Conservation (phyloP, 2,797 vertebrate genomes). For the Novumbra hubbsi region DNA sequence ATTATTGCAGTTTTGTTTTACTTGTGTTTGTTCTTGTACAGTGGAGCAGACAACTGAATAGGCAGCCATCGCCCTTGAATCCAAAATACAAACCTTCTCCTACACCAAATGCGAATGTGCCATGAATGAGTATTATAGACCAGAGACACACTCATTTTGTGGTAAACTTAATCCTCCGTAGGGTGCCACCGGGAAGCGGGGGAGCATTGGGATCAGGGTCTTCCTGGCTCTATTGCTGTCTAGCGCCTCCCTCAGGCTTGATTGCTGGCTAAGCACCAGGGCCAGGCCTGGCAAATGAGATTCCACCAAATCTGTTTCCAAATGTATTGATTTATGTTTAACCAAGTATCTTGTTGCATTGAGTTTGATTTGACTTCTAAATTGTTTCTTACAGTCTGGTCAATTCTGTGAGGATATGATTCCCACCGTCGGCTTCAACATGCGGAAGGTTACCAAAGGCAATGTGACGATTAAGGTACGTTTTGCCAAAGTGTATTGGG, state of each 20-base stretch:
- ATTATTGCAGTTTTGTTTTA: not conserved
- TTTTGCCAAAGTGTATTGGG: not conserved
- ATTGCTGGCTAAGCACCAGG: not conserved
- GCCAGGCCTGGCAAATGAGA: not conserved
- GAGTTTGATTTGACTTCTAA: not conserved
- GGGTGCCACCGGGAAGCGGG: not conserved
- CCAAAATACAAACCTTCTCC: not conserved
- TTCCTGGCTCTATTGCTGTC: too few relatives aligned
- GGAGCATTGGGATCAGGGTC: too few relatives aligned
- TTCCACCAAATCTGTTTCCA: not conserved
- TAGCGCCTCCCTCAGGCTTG: too few relatives aligned
- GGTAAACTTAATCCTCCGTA: not conserved
- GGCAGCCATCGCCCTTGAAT: too few relatives aligned
- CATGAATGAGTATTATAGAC: not conserved
- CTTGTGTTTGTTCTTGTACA: not conserved
- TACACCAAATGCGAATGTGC: not conserved
- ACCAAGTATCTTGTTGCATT: not conserved
- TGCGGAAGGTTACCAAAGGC: constrained; percentile 98
- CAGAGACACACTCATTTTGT: not conserved
- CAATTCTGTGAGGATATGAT: constrained; percentile 99
- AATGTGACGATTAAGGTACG: constrained; percentile 98
- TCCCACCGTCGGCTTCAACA: constrained; percentile 98
- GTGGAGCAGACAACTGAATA: not conserved
- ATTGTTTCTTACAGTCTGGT: constrained; percentile 81
- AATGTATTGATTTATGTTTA: not conserved